phyloP scores from a whole-genome alignment of 2,797 vertebrate species.

The Argyrosomus regius region DNA sequence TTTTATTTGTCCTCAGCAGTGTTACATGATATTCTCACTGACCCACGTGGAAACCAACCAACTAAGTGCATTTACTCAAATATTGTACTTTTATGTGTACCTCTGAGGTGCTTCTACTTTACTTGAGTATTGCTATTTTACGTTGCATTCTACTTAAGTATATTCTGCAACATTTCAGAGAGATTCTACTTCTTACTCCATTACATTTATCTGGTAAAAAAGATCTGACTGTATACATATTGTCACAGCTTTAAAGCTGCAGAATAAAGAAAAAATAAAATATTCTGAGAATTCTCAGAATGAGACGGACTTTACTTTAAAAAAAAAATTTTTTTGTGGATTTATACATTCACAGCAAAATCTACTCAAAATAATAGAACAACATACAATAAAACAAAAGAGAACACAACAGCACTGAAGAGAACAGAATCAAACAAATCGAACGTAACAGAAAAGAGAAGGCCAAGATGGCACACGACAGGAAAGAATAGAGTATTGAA shows the following conservation, averaged over 20 bases:
- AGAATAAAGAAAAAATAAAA: slow-evolving; percentile 8
- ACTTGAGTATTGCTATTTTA: neutral
- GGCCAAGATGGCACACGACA: neutral
- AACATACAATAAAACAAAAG: neutral
- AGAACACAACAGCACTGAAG: neutral
- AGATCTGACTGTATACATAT: neutral
- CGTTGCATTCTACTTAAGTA: neutral
- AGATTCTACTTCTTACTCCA: neutral
- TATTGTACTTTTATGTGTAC: neutral
- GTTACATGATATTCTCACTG: neutral
- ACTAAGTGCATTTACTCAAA: neutral
- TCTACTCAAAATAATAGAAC: neutral
- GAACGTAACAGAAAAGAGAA: neutral
- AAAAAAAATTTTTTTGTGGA: no score
- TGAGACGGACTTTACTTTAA: neutral
- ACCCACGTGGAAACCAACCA: neutral
- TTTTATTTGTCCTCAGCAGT: slow-evolving; percentile 13
- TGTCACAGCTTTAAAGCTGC: neutral
- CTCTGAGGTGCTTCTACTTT: neutral
- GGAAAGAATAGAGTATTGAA: neutral
- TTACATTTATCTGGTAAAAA: neutral
- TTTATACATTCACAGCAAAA: neutral
- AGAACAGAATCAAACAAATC: neutral
- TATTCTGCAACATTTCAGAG: neutral
- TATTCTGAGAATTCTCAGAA: neutral